These are phyloP conservation scores for Nycticryphes semicollaris DNA, from an alignment of 2,113 vertebrate species.

Conservation along the genomic window DNA sequence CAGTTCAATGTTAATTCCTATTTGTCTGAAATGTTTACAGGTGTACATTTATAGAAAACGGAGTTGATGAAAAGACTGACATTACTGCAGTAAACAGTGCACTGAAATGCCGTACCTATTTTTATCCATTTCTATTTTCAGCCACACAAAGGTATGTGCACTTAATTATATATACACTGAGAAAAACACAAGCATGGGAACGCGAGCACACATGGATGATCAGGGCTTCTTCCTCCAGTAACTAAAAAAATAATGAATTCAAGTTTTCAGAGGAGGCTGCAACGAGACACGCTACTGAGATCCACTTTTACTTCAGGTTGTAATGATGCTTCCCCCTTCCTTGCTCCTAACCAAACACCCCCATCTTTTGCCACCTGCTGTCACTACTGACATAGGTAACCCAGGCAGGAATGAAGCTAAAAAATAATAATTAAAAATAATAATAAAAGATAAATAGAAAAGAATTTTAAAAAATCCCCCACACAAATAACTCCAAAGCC, in stretches of 20 bases:
- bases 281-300: rapidly evolving
- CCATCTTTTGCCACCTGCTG: background rate
- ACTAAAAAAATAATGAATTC: background rate
- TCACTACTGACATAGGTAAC: background rate
- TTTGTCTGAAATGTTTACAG: background rate
- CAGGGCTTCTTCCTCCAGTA: background rate
- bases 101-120: background rate
- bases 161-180: background rate
- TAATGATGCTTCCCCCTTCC: background rate
- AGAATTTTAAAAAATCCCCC: too few relatives aligned
- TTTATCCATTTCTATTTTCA: background rate
- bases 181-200: background rate
- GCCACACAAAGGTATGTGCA: background rate
- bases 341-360: background rate
- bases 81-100: background rate
- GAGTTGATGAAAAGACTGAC: background rate
- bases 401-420: background rate
- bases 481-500: too few relatives aligned
- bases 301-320: background rate
- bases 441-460: too few relatives aligned
- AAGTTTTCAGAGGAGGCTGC: background rate
- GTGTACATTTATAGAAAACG: background rate
- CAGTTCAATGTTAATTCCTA: background rate
- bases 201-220: rapidly evolving
- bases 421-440: background rate